Percentiles rank a stretch among this genome's conserved stretches.
Evolutionary conservation across 2,797 vertebrate species (phyloP).

Genomic region (Pseudocheirus occidentalis): DNA sequence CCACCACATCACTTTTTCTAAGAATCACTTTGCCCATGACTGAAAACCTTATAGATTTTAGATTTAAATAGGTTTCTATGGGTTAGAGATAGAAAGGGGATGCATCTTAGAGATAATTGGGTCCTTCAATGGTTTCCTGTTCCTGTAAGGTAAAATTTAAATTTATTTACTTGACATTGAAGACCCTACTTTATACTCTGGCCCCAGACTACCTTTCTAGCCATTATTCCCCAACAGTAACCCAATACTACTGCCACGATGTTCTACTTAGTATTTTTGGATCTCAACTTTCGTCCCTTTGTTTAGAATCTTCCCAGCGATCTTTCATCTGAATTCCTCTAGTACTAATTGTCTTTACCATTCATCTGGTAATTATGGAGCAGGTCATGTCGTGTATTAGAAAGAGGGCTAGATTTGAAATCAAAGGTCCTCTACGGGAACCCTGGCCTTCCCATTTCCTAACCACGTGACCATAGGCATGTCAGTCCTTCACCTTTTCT

Average conservation of each 20-base stretch:
- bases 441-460: too few relatives aligned
- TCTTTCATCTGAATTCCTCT: not conserved
- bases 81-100: not conserved
- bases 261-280: not conserved
- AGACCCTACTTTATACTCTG: not conserved
- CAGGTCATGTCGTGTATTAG: too few relatives aligned
- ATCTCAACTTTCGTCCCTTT: not conserved
- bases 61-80: not conserved
- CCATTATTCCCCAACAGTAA: not conserved
- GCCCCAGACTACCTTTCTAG: not conserved
- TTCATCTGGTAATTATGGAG: too few relatives aligned
- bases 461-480: not conserved
- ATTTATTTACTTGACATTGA: not conserved
- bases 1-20: not conserved
- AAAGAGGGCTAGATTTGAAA: too few relatives aligned
- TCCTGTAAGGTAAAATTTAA: not conserved
- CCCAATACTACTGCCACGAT: not conserved
- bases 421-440: too few relatives aligned
- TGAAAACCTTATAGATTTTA: not conserved
- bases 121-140: not conserved
- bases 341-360: not conserved
- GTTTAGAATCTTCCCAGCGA: not conserved
- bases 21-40: not conserved
- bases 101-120: not conserved
- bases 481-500: not conserved